phyloP scores from a whole-genome alignment of 2,888 invertebrate species.

The Rhagonycha fulva region DNA sequence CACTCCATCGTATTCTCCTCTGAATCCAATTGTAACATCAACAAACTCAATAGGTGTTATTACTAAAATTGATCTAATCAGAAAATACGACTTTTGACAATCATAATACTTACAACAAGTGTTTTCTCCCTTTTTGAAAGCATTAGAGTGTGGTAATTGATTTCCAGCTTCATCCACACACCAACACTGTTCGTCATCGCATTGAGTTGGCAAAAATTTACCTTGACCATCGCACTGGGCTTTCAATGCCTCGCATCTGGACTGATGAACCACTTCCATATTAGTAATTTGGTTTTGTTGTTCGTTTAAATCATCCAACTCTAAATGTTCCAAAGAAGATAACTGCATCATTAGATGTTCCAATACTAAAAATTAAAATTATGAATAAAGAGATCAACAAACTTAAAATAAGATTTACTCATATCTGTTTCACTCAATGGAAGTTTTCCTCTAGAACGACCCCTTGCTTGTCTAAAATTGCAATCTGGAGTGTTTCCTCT shows the following conservation, averaged over 20 bases:
- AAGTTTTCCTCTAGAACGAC: conserved; percentile 50
- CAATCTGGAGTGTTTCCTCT: conserved; percentile 77
- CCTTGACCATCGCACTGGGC: conserved; percentile 70
- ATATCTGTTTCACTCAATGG: conserved; percentile 57
- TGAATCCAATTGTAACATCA: conserved; percentile 73
- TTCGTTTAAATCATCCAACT: conserved; percentile 50
- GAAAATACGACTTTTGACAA: neutral
- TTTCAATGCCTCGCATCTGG: conserved; percentile 56
- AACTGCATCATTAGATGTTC: conserved; percentile 73
- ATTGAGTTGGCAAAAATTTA: conserved; percentile 76
- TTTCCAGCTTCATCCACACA: conserved; percentile 86
- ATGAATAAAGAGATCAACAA: neutral
- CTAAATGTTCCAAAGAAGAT: conserved; percentile 58
- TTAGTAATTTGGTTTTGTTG: conserved; percentile 32
- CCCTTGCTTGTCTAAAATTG: conserved; percentile 79
- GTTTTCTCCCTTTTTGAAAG: conserved; percentile 63
- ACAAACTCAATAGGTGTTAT: conserved; percentile 76
- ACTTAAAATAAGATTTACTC: conserved; percentile 49
- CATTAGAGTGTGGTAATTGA: conserved; percentile 64
- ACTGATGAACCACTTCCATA: conserved; percentile 44
- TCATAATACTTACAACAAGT: conserved; percentile 59
- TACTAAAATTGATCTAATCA: conserved; percentile 54
- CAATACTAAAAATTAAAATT: conserved; percentile 56
- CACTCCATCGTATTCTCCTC: conserved; percentile 61
- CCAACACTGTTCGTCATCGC: conserved; percentile 76